Evolutionary conservation across 2,113 vertebrate genomes (phyloP), one percentile per base, ranked within the genome.

Genomic region (Junco hyemalis): DNA sequence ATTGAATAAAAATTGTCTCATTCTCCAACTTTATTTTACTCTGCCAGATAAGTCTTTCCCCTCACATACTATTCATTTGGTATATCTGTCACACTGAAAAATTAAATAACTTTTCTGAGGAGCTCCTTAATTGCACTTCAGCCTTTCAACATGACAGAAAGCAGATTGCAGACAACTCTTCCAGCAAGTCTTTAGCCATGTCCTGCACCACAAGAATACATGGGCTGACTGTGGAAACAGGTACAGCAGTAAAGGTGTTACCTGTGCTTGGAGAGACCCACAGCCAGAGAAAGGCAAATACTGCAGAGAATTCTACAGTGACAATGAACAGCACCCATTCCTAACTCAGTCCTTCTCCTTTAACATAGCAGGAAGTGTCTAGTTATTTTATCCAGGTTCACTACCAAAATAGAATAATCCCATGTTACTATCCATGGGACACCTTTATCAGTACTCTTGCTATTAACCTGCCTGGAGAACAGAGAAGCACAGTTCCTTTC

Each of bases 351-450:
- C 36, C 26, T 72, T 44, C 42, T 72, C 24, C 45, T 77, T 79
- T 42, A 61, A 77, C n/a, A 51, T 5, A 36, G 40, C 48, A 68
- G 35, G 26, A 93, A 80, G 50, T 26, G 76, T 47, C 48, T 15
- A 18, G 9, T 14, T 61, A 40, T 84, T 86, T 72, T 56, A 92
- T 42, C 36, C 40, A 86, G 22, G 17, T 69, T 88, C 61, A 53
- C 71, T 61, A 82, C 28, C 15, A 57, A 72, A 84, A 72, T 5
- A 80, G 79, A 83, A 90, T n/a, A 91, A 88, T 76, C 21, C 45
- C 2, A 4, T 31, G 16, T 69, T 88, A 70, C 50, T 78, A 74
- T 47, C 29, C 59, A 73, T 4, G 7, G 29, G 69, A 66, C 9
- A n/a, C 33, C 72, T 81, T 81, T 33, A 74, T 47, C 14, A 3